Evolutionary conservation across 2,888 invertebrate species (phyloP), one percentile per base, ranked within the genome.

Genomic region (Aspidiotus rigidus): DNA sequence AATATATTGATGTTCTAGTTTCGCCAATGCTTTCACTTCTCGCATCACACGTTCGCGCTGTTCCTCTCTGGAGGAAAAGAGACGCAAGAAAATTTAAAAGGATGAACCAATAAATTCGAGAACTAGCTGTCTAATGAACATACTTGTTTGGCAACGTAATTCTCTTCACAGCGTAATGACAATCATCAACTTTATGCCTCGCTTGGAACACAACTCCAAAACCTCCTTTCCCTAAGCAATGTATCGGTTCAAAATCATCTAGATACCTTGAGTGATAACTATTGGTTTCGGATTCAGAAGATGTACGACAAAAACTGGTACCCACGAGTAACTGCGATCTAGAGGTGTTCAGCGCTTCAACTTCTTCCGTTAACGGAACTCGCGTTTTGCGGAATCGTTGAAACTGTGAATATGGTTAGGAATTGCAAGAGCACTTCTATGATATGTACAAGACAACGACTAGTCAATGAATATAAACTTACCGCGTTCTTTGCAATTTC

Each of bases 191-290:
- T 77, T 91, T 93, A 78, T 97, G 95, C 77, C 85, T 86, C 0
- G 92, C 95, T 77, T 96, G 91, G 77, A 97, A 97, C 0, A 99
- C 98, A 2, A 97, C 88, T 0, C 98, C 98, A 79, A 96, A 99
- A 0, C 97, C 98, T 17, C 98, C 98, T 74, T 84, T 85, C 0
- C 94, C 94, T 15, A 94, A 80, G 73, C 90, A 89, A 72, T 86
- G 82, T 42, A 93, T 80, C 40, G 89, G 85, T 61, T 89, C 87
- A 79, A 95, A 97, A 77, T 96, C 96, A 1, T 83, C 85, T 72
- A 86, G 82, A 77, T 92, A 97, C 60, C 95, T 85, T 73, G 79
- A 86, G 73, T 75, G 80, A 80, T 76, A 85, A 6, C 59, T 15
- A 57, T 62, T 61, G 7, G 7, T 59, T 55, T 17, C 67, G 53